Evolutionary conservation across 2,888 invertebrate genomes (phyloP).

Genomic region (Cinara cedri): DNA sequence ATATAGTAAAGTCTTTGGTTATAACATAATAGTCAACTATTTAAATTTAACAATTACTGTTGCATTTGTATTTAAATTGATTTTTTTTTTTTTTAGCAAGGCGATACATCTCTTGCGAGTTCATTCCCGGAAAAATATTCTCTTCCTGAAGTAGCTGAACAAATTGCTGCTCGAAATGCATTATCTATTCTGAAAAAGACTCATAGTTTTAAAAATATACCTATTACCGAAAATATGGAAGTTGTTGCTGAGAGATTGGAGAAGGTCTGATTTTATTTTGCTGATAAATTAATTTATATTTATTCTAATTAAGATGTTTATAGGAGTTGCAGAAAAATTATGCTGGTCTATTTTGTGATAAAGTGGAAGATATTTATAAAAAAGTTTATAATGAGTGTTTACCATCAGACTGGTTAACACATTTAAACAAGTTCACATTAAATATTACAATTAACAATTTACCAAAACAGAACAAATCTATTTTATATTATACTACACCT

Average conservation of each 20-base stretch:
- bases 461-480: slow-evolving; percentile 38
- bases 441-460: slow-evolving; percentile 35
- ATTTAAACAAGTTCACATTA: background rate
- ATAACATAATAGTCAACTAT: no score
- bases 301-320: background rate
- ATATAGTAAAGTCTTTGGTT: no score
- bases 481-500: slow-evolving; percentile 18
- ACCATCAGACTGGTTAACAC: slow-evolving; percentile 33
- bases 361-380: slow-evolving; percentile 50
- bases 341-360: slow-evolving; percentile 48
- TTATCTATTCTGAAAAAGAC: slow-evolving; percentile 13
- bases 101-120: slow-evolving; percentile 41
- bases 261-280: slow-evolving; percentile 11
- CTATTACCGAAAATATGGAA: slow-evolving; percentile 6
- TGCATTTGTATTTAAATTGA: background rate
- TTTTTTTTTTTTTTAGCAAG: slow-evolving; percentile 21
- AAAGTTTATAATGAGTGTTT: slow-evolving; percentile 38
- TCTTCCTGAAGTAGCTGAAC: slow-evolving; percentile 45
- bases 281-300: background rate
- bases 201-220: slow-evolving; percentile 5
- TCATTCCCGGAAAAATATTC: slow-evolving; percentile 52
- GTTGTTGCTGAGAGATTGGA: slow-evolving; percentile 39
- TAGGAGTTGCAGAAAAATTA: slow-evolving; percentile 49
- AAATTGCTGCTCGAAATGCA: slow-evolving; percentile 48
- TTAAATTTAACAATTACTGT: no score